Evolutionary conservation across 37 sponge, comb jelly and placozoan species (phyloP), one percentile per base, ranked within the genome.

Genomic region (Aplysina aerophoba): DNA sequence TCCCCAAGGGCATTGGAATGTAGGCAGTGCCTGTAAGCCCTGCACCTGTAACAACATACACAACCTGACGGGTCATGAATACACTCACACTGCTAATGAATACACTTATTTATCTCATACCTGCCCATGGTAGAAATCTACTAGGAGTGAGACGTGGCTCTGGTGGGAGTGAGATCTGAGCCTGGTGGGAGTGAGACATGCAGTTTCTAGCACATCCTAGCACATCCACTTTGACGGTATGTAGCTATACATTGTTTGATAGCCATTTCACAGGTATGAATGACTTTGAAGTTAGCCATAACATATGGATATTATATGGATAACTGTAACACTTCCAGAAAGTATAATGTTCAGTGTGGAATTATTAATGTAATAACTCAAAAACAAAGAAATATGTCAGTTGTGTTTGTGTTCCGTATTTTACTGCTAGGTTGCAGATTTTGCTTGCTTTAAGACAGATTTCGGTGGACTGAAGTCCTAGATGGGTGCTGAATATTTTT

Each of bases 391-490:
- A 58, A 58, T 58, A 19, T 58, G 59, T 58, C 59, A 58, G 17
- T 58, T 67, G 69, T n/a, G n/a, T 67, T 14, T 25, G 58, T 81
- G 82, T 69, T 59, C 82, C 61, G 81, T 81, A 21, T 87, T 69
- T 50, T 82, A 73, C 44, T 87, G 54, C 77, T 54, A 87, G 41
- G 83, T 87, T 4, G 85, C 89, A 72, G 89, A 73, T 44, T 89
- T 89, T 62, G 85, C 80, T 64, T 77, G 73, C 62, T 55, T 55
- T 21, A 84, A 81, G 39, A 84, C 33, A 44, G 58, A 79, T 35
- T 79, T 89, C 15, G 89, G 36, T 28, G 85, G 85, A 59, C 60
- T 69, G n/a, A 80, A 89, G 58, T 58, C 50, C 20, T 84, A 59
- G 30, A 81, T 57, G 57, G 85, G 67, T 0, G 68, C 72, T 28